phyloP scores from a whole-genome alignment of 64 coral and sea anemone species.

The Dendrophyllia cribrosa region DNA sequence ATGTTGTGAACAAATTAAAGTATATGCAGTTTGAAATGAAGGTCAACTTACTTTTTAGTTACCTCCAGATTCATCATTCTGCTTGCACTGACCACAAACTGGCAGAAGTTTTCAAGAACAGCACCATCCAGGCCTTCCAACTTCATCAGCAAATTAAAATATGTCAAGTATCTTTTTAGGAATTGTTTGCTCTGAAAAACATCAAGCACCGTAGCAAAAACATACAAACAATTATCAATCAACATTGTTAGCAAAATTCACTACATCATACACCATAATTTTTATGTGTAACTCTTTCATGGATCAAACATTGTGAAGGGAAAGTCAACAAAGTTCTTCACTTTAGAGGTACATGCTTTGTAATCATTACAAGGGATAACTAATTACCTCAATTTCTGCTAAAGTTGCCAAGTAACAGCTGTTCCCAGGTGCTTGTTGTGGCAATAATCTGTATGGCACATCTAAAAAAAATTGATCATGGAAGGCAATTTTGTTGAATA shows the following conservation, averaged over 20 bases:
- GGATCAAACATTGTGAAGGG: too few species aligned
- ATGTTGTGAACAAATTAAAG: too few species aligned
- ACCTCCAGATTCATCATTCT: conserved; percentile 79
- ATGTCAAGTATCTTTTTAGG: conserved; percentile 31
- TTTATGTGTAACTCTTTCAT: too few species aligned
- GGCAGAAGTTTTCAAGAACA: conserved; percentile 80
- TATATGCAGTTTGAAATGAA: neutral
- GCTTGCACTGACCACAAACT: conserved; percentile 83
- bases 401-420: neutral
- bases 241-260: too few species aligned
- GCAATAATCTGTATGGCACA: neutral
- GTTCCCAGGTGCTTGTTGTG: neutral
- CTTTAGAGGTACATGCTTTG: neutral
- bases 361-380: neutral
- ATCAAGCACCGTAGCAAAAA: neutral
- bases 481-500: too few species aligned
- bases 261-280: too few species aligned
- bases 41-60: conserved; percentile 80
- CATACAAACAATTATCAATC: neutral
- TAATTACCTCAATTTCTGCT: conserved; percentile 24
- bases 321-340: too few species aligned
- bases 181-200: conserved; percentile 35
- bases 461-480: neutral
- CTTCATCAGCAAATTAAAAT: conserved; percentile 91
- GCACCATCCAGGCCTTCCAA: conserved; percentile 84